Evolutionary conservation across 2,888 invertebrate genomes (phyloP), one percentile per base, ranked within the genome.

Genomic region (Drosophila birchii): DNA sequence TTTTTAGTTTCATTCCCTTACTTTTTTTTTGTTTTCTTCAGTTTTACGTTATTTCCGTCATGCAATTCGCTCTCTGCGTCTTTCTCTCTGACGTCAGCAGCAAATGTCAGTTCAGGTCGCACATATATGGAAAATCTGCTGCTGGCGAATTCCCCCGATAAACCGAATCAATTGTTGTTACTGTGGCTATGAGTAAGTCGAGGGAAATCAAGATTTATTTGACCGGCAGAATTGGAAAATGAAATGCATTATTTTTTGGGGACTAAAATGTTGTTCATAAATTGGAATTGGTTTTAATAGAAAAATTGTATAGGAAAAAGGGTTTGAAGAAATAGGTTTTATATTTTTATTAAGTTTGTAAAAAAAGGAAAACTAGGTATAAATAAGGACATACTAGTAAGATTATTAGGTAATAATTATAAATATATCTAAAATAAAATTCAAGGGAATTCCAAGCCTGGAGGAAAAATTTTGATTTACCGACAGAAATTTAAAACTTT

Each of bases 31-130:
- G 3, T 26, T 74, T 41, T n/a, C 12, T 8, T 62, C 58, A 64
- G 63, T 62, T 59, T 47, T 61, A 39, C 43, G 63, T 64, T 61
- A 60, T 66, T 59, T 57, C 58, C 77, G 80, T 74, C 86, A 74
- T 77, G 80, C 86, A 70, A 74, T 68, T 86, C 73, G 73, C 76
- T 71, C 76, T 71, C 78, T 67, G 81, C 78, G 58, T 67, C 69
- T 23, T n/a, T 49, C 55, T 43, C 34, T 49, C 66, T 73, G 68
- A 72, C 72, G 68, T 75, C 75, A 56, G 67, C 75, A 56, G 67
- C 66, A 43, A 36, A 36, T 54, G 76, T 45, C 41, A 54, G 53
- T 73, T 49, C n/a, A 34, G 38, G 47, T 64, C 68, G 64, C 23
- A 51, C 8, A 67, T 36, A 29, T 47, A 26, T n/a, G n/a, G 39